Base-by-base conservation (phyloP, 2,888 invertebrate species). In the Kuschelorhynchus macadamiae region DNA sequence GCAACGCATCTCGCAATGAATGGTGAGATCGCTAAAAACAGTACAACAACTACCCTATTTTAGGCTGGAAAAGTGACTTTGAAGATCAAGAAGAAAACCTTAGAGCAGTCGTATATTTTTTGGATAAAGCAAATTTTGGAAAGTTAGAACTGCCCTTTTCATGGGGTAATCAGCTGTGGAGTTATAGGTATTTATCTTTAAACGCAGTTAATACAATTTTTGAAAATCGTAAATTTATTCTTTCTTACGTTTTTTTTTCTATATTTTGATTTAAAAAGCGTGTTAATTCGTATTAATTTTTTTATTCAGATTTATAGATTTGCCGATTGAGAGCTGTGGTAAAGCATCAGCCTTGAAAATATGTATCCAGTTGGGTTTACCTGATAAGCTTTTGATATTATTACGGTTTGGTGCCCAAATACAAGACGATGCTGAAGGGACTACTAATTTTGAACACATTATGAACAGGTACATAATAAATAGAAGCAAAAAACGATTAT, bases 21-120 rank as follows among this genome's bases (percentile, higher is more conserved):
- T n/a, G n/a, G n/a, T n/a, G n/a, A n/a, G n/a, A n/a, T n/a, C n/a
- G n/a, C n/a, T n/a, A n/a, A n/a, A n/a, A n/a, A n/a, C n/a, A n/a
- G n/a, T n/a, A n/a, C n/a, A n/a, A n/a, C n/a, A n/a, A n/a, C n/a
- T n/a, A n/a, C n/a, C n/a, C n/a, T n/a, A n/a, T 67, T 63, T 33
- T 12, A 71, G 71, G 94, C 2, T 94, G 94, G 94, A 92, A 93
- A 78, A 93, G 94, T 72, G 94, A 95, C 81, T 94, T 93, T 78
- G 87, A 87, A 72, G 89, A 89, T 78, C 87, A 90, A 80, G 91
- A 93, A 78, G 94, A 95, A 78, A 93, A 93, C 76, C 84, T 93
- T 0, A 87, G 90, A 66, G 94, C 93, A 0, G 81, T 93, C 74
- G 88, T 91, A 0, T 95, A 90, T 80, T 94, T 92, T 81, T 79